phyloP scores from a whole-genome alignment of 2,888 invertebrate genomes.

The Amiota minor region DNA sequence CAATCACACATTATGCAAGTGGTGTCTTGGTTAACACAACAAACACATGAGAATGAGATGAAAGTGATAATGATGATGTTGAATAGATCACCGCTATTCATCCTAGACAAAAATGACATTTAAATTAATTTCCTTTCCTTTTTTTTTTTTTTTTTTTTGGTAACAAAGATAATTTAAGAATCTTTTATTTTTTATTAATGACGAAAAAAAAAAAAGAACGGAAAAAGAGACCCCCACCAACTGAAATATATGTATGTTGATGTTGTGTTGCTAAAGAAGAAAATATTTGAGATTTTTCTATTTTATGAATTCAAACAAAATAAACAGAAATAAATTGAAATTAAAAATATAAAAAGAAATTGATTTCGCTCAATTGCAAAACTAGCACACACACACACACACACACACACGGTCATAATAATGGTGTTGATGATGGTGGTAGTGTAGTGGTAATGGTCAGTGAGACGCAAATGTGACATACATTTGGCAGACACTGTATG shows the following conservation, averaged over 20 bases:
- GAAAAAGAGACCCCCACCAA: neutral
- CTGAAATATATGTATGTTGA: too few relatives aligned
- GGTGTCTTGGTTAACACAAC: neutral
- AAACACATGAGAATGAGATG: neutral
- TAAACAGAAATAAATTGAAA: too few relatives aligned
- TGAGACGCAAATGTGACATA: slow-evolving; percentile 11
- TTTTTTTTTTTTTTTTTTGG: slow-evolving; percentile 21
- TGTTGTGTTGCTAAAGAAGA: neutral
- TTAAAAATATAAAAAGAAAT: too few relatives aligned
- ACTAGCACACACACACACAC: too few relatives aligned
- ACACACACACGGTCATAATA: too few relatives aligned
- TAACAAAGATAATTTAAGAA: slow-evolving; percentile 13
- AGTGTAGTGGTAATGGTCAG: neutral
- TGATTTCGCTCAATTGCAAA: too few relatives aligned
- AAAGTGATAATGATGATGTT: slow-evolving; percentile 5
- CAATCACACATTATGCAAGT: too few relatives aligned
- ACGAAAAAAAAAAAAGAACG: slow-evolving; percentile 46
- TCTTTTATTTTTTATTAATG: slow-evolving; percentile 46
- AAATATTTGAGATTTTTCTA: slow-evolving; percentile 24
- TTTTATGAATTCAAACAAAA: neutral
- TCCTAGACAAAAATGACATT: slow-evolving; percentile 69
- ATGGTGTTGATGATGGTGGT: neutral
- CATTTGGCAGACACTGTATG: slow-evolving; percentile 28
- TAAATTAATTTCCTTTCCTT: slow-evolving; percentile 64
- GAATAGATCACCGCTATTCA: slow-evolving; percentile 42